Evolutionary conservation across 1,140 invertebrate genomes (phyloP), one percentile per base, ranked within the genome.

Genomic region (Diploscapter pachys): DNA sequence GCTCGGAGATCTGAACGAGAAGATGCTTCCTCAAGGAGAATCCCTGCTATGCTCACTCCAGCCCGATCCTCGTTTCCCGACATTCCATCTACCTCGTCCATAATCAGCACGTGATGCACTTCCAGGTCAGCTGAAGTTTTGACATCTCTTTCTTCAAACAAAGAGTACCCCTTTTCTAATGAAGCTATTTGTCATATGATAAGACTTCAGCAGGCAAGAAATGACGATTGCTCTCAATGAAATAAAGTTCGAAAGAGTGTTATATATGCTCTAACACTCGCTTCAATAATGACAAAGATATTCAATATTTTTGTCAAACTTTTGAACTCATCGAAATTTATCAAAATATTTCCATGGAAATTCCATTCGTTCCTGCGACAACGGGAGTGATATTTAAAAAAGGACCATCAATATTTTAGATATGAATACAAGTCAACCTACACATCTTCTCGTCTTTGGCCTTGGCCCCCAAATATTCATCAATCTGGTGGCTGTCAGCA

Each of bases 21-120:
- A 50, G 31, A 11, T 6, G 13, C 55, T 52, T 9, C 53, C 2
- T 2, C 63, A 11, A 5, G 49, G 48, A 76, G 9, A 1, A 63
- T 61, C 63, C 5, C 8, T 4, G 50, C 5, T 13, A 4, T 48
- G 86, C 93, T 92, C 62, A 98, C 89, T 65, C 96, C 97, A 63
- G 96, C 96, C 80, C 97, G 90, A 87, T 99, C 97, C 86, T 99
- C 94, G 86, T 99, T 99, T 9, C 97, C 97, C 8, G 95, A 93
- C 96, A 99, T 99, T 9, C 97, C 97, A 86, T 99, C 97, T 0
- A 99, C 96, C 90, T 99, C 97, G 83, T 99, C 97, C 97, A 99
- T 99, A 9, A 99, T 89, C 0, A 99, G 85, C 50, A 96, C 93
- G 85, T 96, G 93, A 62, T 76, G 75, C 5, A 76, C 69, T n/a